Conservation (phyloP, 1,140 invertebrate genomes). For the Drosophila ficusphila region DNA sequence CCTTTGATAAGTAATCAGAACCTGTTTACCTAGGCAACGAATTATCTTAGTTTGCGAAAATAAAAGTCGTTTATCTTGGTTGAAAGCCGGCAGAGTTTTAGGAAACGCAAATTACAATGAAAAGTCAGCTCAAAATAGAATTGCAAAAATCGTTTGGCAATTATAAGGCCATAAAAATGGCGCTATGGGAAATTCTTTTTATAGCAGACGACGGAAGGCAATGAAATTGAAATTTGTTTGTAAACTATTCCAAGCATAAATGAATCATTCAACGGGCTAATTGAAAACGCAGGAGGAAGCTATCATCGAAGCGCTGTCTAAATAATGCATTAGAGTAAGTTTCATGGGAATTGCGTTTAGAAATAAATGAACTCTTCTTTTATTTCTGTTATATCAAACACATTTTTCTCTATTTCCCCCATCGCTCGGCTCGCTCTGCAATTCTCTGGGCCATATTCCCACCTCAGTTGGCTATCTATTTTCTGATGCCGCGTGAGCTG, state of each 20-base stretch:
- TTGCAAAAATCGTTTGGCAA: constrained; percentile 29
- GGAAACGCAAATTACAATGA: too few relatives aligned
- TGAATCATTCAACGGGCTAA: constrained; percentile 16
- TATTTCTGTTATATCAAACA: not conserved
- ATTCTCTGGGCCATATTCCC: constrained; percentile 28
- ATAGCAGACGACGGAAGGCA: constrained; percentile 7
- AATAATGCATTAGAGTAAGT: not conserved
- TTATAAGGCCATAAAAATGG: constrained; percentile 30
- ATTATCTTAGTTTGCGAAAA: not conserved
- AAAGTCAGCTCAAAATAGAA: constrained; percentile 19
- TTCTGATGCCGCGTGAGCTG: constrained; percentile 46
- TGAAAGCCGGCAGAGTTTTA: too few relatives aligned
- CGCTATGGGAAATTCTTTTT: constrained; percentile 12
- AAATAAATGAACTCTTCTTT: not conserved
- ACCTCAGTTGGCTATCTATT: constrained; percentile 40
- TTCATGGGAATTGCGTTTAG: constrained; percentile 1
- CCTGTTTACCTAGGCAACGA: not conserved
- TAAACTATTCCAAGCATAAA: constrained; percentile 11
- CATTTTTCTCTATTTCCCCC: not conserved
- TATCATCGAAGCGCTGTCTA: not conserved
- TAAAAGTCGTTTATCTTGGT: not conserved
- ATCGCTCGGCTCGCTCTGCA: not conserved
- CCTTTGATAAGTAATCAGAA: not conserved
- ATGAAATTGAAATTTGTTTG: constrained; percentile 30
- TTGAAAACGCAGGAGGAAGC: not conserved